A percentile compares a stretch with the other conserved stretches of the same genome.
Evolutionary conservation across 1,140 invertebrate species (phyloP).

Genomic region (Zaprionus camerounensis): DNA sequence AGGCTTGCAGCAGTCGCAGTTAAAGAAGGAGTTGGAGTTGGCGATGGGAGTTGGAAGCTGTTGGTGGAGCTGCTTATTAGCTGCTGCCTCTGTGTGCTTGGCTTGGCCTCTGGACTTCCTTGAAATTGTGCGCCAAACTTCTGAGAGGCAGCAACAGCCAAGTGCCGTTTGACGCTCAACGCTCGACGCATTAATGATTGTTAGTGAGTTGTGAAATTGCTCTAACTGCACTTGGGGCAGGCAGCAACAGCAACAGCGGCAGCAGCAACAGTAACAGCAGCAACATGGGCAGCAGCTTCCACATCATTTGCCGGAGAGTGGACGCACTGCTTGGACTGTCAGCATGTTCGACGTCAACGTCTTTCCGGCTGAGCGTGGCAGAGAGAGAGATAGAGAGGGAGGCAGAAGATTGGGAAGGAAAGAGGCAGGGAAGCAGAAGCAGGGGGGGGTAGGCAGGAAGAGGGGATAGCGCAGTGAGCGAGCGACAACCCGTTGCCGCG

Average conservation of each 20-base stretch:
- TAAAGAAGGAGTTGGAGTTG: slow-evolving; percentile 5
- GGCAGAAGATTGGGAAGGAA: no score
- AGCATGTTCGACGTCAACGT: slow-evolving; percentile 63
- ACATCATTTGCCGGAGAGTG: slow-evolving; percentile 65
- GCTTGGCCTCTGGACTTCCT: slow-evolving; percentile 63
- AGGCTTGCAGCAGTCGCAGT: slow-evolving; percentile 59
- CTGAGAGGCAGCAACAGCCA: slow-evolving; percentile 26
- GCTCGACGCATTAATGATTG: slow-evolving; percentile 79
- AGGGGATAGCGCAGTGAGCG: slow-evolving; percentile 12
- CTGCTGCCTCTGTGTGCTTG: slow-evolving; percentile 30
- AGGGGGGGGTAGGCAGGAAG: no score
- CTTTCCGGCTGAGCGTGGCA: slow-evolving; percentile 60
- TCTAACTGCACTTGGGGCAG: slow-evolving; percentile 77
- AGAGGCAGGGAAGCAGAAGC: neutral
- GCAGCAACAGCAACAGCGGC: slow-evolving; percentile 30
- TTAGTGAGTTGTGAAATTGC: slow-evolving; percentile 83
- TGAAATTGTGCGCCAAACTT: slow-evolving; percentile 51
- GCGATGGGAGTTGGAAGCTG: slow-evolving; percentile 16
- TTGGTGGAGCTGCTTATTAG: slow-evolving; percentile 68
- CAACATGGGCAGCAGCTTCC: slow-evolving; percentile 53
- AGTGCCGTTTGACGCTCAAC: slow-evolving; percentile 54
- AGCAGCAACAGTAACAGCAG: slow-evolving; percentile 25
- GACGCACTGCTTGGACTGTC: slow-evolving; percentile 31
- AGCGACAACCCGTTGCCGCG: slow-evolving; percentile 47
- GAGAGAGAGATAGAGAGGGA: no score